A percentile compares a stretch with the other conserved stretches of the same genome.
phyloP scores from a whole-genome alignment of 2,113 vertebrate species.

The Zingel zingel region DNA sequence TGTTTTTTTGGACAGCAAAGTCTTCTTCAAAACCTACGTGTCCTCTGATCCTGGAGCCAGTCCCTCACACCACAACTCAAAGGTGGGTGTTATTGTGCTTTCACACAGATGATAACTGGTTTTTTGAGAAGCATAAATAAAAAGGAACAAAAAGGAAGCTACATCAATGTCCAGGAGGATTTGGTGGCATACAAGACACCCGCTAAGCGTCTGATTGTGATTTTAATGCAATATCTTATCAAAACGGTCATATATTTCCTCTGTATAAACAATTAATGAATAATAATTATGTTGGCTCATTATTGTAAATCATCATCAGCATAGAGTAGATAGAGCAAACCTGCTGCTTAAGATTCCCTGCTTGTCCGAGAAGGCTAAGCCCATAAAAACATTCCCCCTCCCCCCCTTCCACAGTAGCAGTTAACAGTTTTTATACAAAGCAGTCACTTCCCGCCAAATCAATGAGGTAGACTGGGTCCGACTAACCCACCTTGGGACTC shows the following conservation, averaged over 20 bases:
- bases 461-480: conserved; percentile 89
- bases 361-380: conserved; percentile 86
- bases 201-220: conserved; percentile 81
- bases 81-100: conserved; percentile 77
- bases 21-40: conserved; percentile 17
- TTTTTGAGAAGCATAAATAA: conserved; percentile 65
- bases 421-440: conserved; percentile 86
- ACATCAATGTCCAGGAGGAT: conserved; percentile 77
- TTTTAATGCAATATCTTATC: conserved; percentile 81
- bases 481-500: conserved; percentile 83
- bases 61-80: conserved; percentile 59
- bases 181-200: conserved; percentile 72
- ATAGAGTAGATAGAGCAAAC: conserved; percentile 86
- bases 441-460: conserved; percentile 86
- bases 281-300: conserved; percentile 82
- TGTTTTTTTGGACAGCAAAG: conserved; percentile 28
- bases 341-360: conserved; percentile 87
- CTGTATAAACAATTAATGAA: conserved; percentile 83
- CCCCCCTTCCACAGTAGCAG: conserved; percentile 82
- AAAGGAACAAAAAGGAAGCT: conserved; percentile 52
- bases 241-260: conserved; percentile 81
- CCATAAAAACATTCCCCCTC: conserved; percentile 78
- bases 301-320: conserved; percentile 84
- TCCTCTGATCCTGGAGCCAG: conserved; percentile 57
- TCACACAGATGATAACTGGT: conserved; percentile 72